Evolutionary conservation across 2,113 vertebrate species (phyloP).

Genomic region (Apistogramma diplotaenia): DNA sequence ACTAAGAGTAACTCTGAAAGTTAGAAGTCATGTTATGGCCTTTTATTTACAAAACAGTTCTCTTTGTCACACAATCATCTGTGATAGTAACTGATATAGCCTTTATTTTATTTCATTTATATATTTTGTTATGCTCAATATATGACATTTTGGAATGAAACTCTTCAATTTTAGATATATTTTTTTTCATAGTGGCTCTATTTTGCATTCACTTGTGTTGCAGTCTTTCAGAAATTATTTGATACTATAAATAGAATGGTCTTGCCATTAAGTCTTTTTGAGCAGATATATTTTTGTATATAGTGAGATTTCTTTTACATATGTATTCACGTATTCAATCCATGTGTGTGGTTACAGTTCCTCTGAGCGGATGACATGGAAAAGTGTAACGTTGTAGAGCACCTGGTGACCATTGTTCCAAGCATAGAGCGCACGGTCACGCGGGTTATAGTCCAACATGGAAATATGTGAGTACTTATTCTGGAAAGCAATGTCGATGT

Average conservation of each 20-base stretch:
- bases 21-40: slow-evolving; percentile 15
- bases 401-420: slow-evolving; percentile 99
- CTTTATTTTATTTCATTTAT: neutral
- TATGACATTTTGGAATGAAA: slow-evolving; percentile 68
- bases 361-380: slow-evolving; percentile 94
- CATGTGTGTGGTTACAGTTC: slow-evolving; percentile 83
- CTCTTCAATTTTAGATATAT: slow-evolving; percentile 40
- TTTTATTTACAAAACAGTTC: slow-evolving; percentile 52
- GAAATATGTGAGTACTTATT: slow-evolving; percentile 98
- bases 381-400: slow-evolving; percentile 97
- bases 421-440: slow-evolving; percentile 93
- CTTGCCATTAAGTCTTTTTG: slow-evolving; percentile 39
- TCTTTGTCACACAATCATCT: slow-evolving; percentile 21
- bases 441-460: slow-evolving; percentile 99
- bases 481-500: slow-evolving; percentile 96
- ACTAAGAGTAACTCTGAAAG: slow-evolving; percentile 17
- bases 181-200: slow-evolving; percentile 63
- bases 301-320: slow-evolving; percentile 71
- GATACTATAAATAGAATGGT: slow-evolving; percentile 46
- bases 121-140: slow-evolving; percentile 22
- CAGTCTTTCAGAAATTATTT: slow-evolving; percentile 42
- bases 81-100: slow-evolving; percentile 22
- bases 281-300: slow-evolving; percentile 60
- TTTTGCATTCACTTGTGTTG: slow-evolving; percentile 51
- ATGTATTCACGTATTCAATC: slow-evolving; percentile 21